Evolutionary conservation across 1,140 invertebrate species (phyloP).

Genomic region (Zaprionus capensis): DNA sequence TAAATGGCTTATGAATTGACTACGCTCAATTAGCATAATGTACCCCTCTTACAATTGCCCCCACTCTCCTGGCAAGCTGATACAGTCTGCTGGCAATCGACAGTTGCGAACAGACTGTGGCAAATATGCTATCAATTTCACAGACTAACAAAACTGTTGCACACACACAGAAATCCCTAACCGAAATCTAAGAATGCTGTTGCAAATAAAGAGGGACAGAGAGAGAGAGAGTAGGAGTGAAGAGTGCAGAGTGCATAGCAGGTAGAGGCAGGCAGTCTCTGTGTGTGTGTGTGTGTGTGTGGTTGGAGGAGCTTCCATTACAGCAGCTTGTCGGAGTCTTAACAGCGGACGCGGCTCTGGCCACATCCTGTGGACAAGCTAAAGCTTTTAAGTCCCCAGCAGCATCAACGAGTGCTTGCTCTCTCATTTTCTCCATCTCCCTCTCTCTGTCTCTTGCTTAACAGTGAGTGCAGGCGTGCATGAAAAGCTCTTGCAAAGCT

Average conservation of each 20-base stretch:
- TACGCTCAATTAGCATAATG: conserved; percentile 45
- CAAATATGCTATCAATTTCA: conserved; percentile 14
- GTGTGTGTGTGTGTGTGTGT: background rate
- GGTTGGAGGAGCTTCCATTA: conserved; percentile 55
- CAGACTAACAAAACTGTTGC: conserved; percentile 16
- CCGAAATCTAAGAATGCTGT: conserved; percentile 59
- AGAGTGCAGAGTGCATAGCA: background rate
- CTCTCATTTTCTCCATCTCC: background rate
- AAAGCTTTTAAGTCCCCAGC: conserved; percentile 74
- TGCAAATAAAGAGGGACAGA: conserved; percentile 34
- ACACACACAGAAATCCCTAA: background rate
- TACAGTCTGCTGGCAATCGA: background rate
- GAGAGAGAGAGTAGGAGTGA: background rate
- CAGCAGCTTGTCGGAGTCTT: conserved; percentile 63
- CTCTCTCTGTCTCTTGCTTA: conserved; percentile 41
- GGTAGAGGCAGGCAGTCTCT: background rate
- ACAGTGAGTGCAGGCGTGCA: conserved; percentile 40
- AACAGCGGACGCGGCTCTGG: conserved; percentile 49
- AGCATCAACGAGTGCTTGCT: conserved; percentile 21
- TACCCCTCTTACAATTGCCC: background rate
- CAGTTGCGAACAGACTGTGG: background rate
- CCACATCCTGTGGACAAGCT: conserved; percentile 75
- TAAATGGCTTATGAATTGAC: conserved; percentile 60
- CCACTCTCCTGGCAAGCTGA: too few species aligned
- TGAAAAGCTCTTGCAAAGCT: conserved; percentile 68